Percentiles rank a stretch among this genome's conserved stretches.
phyloP scores from a whole-genome alignment of 2,888 invertebrate species.

The Antheraea yamamai region DNA sequence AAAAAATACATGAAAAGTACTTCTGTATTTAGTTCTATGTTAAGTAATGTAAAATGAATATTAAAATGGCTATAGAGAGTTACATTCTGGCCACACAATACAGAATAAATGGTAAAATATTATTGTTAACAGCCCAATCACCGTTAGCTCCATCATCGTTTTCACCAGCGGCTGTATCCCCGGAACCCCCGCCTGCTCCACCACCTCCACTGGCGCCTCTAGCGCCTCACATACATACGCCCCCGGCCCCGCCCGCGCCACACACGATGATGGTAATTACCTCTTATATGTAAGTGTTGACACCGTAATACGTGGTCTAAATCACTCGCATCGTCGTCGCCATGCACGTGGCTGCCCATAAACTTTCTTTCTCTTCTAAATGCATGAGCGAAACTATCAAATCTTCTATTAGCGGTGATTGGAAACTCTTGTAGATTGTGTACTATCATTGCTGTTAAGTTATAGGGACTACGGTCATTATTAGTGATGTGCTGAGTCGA shows the following conservation, averaged over 20 bases:
- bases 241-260: conserved; percentile 69
- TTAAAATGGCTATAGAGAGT: neutral
- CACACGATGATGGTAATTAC: conserved; percentile 83
- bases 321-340: conserved; percentile 72
- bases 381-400: neutral
- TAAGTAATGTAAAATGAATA: neutral
- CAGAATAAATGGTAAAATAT: neutral
- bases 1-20: neutral
- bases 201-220: conserved; percentile 74
- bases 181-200: conserved; percentile 83
- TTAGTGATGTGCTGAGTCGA: conserved; percentile 5
- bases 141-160: conserved; percentile 83
- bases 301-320: conserved; percentile 81
- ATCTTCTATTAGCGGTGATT: neutral
- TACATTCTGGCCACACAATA: neutral
- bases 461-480: neutral
- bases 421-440: neutral
- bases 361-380: conserved; percentile 3
- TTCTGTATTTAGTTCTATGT: neutral
- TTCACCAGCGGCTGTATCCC: conserved; percentile 80
- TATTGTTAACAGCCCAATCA: conserved; percentile 69
- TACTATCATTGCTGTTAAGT: conserved; percentile 15
- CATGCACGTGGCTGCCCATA: conserved; percentile 47
- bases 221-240: conserved; percentile 63
- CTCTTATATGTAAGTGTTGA: conserved; percentile 82